phyloP scores from a whole-genome alignment of 2,797 vertebrate species.

The Jordanella pulchra region DNA sequence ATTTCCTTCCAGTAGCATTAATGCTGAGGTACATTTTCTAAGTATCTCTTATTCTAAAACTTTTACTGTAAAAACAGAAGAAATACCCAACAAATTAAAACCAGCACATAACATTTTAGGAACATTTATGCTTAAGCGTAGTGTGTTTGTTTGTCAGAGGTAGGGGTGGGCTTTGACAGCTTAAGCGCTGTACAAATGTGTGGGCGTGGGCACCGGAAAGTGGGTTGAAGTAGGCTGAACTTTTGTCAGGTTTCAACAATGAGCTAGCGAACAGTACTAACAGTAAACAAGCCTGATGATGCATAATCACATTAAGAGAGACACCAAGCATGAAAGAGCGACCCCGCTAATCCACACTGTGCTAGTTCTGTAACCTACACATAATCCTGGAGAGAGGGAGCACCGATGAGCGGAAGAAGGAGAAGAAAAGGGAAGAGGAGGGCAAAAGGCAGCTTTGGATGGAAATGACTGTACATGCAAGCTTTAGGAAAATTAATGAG shows the following conservation, averaged over 20 bases:
- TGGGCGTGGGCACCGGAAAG: conserved; percentile 69
- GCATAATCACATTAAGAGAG: conserved; percentile 92
- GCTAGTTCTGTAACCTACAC: conserved; percentile 84
- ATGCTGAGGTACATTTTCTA: not conserved
- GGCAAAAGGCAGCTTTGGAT: conserved; percentile 83
- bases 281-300: conserved; percentile 94
- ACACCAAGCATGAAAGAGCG: conserved; percentile 85
- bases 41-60: not conserved
- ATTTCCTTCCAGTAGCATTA: not conserved
- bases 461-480: conserved; percentile 81
- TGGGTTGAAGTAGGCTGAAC: conserved; percentile 84
- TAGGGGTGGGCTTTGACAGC: conserved; percentile 45
- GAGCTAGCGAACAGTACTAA: conserved; percentile 84
- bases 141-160: conserved; percentile 49
- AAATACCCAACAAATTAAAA: conserved; percentile 13
- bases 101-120: not conserved
- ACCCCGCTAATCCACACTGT: conserved; percentile 82
- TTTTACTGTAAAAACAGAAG: not conserved
- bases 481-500: conserved; percentile 85
- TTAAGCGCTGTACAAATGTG: conserved; percentile 67
- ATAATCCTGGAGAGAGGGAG: conserved; percentile 84
- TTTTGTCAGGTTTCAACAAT: conserved; percentile 83
- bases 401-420: conserved; percentile 57
- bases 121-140: conserved; percentile 10
- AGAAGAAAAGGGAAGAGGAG: conserved; percentile 56